Base-by-base conservation (phyloP, 1,140 invertebrate species). In the Mya arenaria region DNA sequence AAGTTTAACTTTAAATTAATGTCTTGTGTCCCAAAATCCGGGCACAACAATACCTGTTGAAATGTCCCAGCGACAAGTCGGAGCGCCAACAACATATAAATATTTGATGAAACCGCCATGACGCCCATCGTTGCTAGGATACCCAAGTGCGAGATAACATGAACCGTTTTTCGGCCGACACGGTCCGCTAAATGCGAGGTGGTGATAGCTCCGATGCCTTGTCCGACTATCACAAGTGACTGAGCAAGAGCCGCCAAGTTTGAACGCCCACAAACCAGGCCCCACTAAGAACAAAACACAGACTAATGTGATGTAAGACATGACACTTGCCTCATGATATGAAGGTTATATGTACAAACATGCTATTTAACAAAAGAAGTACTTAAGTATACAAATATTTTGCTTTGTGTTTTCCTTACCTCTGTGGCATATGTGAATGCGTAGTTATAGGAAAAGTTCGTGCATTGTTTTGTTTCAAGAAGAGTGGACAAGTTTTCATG, bases 151-250 rank as follows among this genome's bases (percentile, higher is more conserved):
- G 73, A 85, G 0, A 80, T 37, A 17, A 89, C 58, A 34, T 84
- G 78, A 0, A 84, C 60, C 0, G 52, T 71, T 66, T 87, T 89
- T 5, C 89, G 78, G 15, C 89, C 89, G 52, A 79, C 93, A 55
- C 91, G 89, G 87, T 95, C 94, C 4, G 92, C 90, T 13, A 94
- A 52, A 30, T 92, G 74, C 23, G 96, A 96, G 85, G 96, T 96
- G 71, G 96, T 94, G 88, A 95, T 95, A 90, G 96, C 96, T 17
- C 96, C 96, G 36, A 96, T 91, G 28, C 97, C 94, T 15, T 96
- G 96, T 28, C 96, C 96, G 6, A 95, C 92, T 1, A 95, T 95
- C 8, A 97, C 94, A 1, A 97, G 89, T 0, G 96, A 95, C 41
- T 97, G 92, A 0, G 95, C 96, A 13, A 97, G 88, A 1, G 96